Evolutionary conservation across 2,888 invertebrate species (phyloP).

Genomic region (Smittia sp.): DNA sequence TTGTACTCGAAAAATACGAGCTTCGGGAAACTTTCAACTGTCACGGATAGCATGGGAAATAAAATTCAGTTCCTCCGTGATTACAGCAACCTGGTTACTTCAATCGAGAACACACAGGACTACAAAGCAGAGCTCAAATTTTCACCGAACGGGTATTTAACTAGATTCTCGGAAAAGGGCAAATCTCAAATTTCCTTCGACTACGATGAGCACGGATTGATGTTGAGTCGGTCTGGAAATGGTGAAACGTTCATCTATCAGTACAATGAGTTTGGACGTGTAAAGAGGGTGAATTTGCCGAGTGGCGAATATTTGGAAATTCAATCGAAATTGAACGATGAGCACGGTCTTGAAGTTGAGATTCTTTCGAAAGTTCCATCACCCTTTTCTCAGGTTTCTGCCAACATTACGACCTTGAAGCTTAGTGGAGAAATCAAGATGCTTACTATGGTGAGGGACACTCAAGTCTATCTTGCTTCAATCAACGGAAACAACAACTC

Average conservation of each 20-base stretch:
- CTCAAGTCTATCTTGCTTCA: conserved; percentile 70
- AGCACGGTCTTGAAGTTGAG: conserved; percentile 72
- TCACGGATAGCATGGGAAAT: conserved; percentile 90
- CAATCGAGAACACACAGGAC: conserved; percentile 91
- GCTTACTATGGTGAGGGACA: conserved; percentile 66
- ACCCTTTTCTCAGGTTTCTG: conserved; percentile 58
- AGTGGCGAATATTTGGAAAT: conserved; percentile 88
- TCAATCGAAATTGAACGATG: conserved; percentile 71
- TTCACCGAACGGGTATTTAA: conserved; percentile 87
- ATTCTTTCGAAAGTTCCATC: conserved; percentile 62
- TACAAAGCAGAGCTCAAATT: conserved; percentile 89
- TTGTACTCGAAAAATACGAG: conserved; percentile 95
- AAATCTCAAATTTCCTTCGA: conserved; percentile 84
- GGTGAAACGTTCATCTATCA: conserved; percentile 87
- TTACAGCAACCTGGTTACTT: conserved; percentile 88
- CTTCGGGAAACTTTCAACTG: conserved; percentile 89
- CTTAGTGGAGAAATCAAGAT: conserved; percentile 65
- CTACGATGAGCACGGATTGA: conserved; percentile 85
- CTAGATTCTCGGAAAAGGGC: conserved; percentile 83
- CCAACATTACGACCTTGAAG: conserved; percentile 58
- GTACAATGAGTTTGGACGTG: conserved; percentile 85
- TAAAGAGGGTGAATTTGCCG: conserved; percentile 81
- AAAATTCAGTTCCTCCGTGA: conserved; percentile 89
- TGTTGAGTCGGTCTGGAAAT: conserved; percentile 80
- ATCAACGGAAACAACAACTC: conserved; percentile 78